Percentiles rank a stretch among this genome's conserved stretches.
These are phyloP conservation scores for Holothuria scabra DNA, from an alignment of 53 echinoderm and acorn worm species.

Conservation along the genomic window DNA sequence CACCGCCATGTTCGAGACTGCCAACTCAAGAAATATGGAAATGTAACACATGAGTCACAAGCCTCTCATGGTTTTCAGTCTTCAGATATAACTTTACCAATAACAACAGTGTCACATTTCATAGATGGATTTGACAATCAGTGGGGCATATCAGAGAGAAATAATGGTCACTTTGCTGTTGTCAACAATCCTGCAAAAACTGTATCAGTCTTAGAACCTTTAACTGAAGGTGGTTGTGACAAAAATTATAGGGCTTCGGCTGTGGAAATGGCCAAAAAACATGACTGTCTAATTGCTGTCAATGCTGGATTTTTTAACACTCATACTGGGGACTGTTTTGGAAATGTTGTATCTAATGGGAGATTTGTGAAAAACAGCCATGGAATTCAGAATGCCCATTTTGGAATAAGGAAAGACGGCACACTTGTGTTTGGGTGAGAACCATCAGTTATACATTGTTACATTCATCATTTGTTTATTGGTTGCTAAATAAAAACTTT, in stretches of 20 bases:
- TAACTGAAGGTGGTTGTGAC: conserved; percentile 70
- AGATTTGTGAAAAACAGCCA: conserved; percentile 68
- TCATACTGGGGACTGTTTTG: conserved; percentile 84
- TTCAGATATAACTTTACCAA: conserved; percentile 65
- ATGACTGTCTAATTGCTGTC: conserved; percentile 77
- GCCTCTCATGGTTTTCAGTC: conserved; percentile 53
- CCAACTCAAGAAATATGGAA: conserved; percentile 81
- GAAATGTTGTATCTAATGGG: conserved; percentile 85
- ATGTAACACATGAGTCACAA: conserved; percentile 75
- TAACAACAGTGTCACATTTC: conserved; percentile 65
- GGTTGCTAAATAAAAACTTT: background rate
- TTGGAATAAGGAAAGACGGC: conserved; percentile 90
- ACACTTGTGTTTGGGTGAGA: conserved; percentile 91
- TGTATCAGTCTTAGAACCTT: conserved; percentile 87
- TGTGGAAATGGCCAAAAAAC: conserved; percentile 66
- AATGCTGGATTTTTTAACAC: conserved; percentile 97
- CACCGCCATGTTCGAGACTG: conserved; percentile 81
- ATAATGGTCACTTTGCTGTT: conserved; percentile 77
- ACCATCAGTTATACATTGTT: too few relatives aligned
- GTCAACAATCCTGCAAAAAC: conserved; percentile 74
- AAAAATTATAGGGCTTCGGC: conserved; percentile 65
- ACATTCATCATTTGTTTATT: background rate
- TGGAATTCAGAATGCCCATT: conserved; percentile 97
- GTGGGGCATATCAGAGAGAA: conserved; percentile 28
- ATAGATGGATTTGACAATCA: conserved; percentile 60